Conservation (phyloP, 53 echinoderm and acorn worm species). For the Zoroaster sp. region DNA sequence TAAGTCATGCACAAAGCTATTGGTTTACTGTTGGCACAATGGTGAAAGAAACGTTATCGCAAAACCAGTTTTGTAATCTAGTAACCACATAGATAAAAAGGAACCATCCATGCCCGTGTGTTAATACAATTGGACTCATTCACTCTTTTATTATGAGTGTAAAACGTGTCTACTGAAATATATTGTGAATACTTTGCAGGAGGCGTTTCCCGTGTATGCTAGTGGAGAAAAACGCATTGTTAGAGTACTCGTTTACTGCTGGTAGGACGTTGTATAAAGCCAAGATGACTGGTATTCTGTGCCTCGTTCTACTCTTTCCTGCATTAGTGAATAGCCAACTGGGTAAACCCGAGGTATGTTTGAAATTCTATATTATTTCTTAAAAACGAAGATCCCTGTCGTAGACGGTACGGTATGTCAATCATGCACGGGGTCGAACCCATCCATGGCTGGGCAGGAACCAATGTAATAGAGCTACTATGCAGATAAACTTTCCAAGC, state of each 20-base stretch:
- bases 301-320: neutral
- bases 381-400: neutral
- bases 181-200: no score
- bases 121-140: neutral
- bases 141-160: neutral
- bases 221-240: neutral
- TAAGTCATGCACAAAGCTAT: no score
- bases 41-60: no score
- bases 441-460: no score
- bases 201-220: no score
- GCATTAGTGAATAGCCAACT: neutral
- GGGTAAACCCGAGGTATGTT: neutral
- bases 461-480: no score
- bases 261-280: neutral
- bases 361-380: neutral
- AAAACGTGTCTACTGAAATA: neutral
- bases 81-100: no score
- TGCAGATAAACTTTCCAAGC: neutral
- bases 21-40: no score
- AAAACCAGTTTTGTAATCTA: no score
- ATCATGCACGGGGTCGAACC: no score
- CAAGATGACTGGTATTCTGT: neutral
- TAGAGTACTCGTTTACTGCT: neutral
- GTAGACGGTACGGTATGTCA: neutral
- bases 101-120: no score